phyloP scores from a whole-genome alignment of 1,140 invertebrate species.

The Microplitis mediator region DNA sequence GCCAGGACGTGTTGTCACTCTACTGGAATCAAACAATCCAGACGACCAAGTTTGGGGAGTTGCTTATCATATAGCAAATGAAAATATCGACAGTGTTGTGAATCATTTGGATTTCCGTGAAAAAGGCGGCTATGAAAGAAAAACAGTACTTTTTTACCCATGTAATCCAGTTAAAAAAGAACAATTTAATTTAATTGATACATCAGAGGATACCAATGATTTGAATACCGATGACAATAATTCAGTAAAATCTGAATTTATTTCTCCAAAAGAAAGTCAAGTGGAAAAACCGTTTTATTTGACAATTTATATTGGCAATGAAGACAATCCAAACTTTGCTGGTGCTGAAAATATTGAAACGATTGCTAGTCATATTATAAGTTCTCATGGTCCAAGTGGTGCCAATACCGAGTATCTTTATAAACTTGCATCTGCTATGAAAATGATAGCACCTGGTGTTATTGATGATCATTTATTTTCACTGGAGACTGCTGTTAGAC shows the following conservation, averaged over 20 bases:
- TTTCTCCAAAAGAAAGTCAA: neutral
- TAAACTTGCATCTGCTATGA: constrained; percentile 81
- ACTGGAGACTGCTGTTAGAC: constrained; percentile 71
- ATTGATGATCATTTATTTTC: constrained; percentile 78
- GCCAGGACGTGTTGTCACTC: constrained; percentile 89
- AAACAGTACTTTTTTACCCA: constrained; percentile 74
- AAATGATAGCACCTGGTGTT: constrained; percentile 72
- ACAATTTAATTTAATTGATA: constrained; percentile 26
- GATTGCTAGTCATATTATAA: constrained; percentile 80
- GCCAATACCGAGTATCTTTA: constrained; percentile 88
- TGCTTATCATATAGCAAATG: constrained; percentile 81
- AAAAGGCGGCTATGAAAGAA: constrained; percentile 84
- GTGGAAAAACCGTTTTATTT: constrained; percentile 69
- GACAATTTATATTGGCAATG: constrained; percentile 82
- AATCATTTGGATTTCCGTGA: constrained; percentile 87
- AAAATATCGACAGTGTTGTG: constrained; percentile 74
- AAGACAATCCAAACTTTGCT: constrained; percentile 80
- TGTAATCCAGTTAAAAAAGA: constrained; percentile 47
- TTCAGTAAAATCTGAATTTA: neutral
- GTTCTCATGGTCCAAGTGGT: constrained; percentile 80
- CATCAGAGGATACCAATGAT: neutral
- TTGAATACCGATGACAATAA: neutral
- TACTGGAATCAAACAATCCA: constrained; percentile 71
- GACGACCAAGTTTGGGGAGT: constrained; percentile 83
- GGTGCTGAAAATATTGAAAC: constrained; percentile 74